Conservation (phyloP, 2,797 vertebrate genomes). For the Champsocephalus gunnari region DNA sequence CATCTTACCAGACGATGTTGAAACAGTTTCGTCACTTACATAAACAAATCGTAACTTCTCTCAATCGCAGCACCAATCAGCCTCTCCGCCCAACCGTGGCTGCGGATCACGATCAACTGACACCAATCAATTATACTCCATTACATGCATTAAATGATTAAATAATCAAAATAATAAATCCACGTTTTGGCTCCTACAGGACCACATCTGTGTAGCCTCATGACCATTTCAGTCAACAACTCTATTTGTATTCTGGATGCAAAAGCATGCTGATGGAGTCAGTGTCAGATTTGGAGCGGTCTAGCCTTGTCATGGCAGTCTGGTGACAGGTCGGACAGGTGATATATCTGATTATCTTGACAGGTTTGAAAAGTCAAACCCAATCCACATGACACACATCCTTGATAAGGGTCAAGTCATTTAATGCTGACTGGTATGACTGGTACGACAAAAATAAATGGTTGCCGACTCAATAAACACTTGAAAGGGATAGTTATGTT, state of each 20-base stretch:
- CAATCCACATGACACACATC: slow-evolving; percentile 16
- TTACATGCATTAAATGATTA: too few species aligned
- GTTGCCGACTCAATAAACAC: slow-evolving; percentile 5
- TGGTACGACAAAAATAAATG: neutral
- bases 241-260: slow-evolving; percentile 3
- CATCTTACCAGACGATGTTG: too few species aligned
- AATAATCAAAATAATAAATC: too few species aligned
- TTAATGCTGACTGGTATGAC: slow-evolving; percentile 1
- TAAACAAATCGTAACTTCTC: too few species aligned
- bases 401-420: slow-evolving; percentile 37
- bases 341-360: slow-evolving; percentile 48
- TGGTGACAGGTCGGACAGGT: slow-evolving; percentile 38
- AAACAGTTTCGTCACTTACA: too few species aligned
- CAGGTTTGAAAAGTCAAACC: slow-evolving; percentile 32
- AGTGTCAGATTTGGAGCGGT: slow-evolving; percentile 28
- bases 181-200: too few species aligned
- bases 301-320: slow-evolving; percentile 28
- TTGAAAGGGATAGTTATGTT: neutral
- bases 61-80: too few species aligned
- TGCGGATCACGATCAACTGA: too few species aligned
- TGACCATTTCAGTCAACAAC: slow-evolving; percentile 20
- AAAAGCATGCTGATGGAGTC: slow-evolving; percentile 14
- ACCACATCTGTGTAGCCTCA: slow-evolving; percentile 19
- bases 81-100: too few species aligned
- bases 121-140: too few species aligned